These are phyloP conservation scores for Marcusenius ussheri DNA, from an alignment of 2,113 vertebrate genomes.

Conservation along the genomic window DNA sequence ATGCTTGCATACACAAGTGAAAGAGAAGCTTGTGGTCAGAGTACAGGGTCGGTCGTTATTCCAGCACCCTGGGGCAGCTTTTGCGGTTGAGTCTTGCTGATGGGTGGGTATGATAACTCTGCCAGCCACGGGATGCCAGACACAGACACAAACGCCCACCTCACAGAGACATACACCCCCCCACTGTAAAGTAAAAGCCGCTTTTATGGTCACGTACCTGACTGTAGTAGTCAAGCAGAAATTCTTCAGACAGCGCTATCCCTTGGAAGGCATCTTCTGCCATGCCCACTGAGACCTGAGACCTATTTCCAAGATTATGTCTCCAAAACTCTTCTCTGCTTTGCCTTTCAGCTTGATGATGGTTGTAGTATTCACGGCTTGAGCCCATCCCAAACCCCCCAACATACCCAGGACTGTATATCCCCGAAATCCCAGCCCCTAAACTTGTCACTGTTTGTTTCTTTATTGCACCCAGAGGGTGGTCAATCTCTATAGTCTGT, in stretches of 20 bases:
- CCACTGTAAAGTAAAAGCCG: not conserved
- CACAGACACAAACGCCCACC: not conserved
- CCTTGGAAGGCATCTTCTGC: not conserved
- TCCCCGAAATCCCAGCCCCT: not conserved
- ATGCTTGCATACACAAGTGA: not conserved
- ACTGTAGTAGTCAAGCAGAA: constrained; percentile 50
- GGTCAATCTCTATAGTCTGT: constrained; percentile 25
- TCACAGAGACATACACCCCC: not conserved
- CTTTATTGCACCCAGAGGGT: not conserved
- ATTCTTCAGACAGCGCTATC: constrained; percentile 45
- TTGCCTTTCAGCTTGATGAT: not conserved
- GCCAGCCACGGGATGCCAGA: not conserved
- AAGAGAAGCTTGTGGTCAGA: too few species aligned
- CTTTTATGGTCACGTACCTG: constrained; percentile 43
- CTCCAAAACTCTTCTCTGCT: not conserved
- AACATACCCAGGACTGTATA: not conserved
- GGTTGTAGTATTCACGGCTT: not conserved
- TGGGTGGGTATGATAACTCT: not conserved
- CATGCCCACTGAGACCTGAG: constrained; percentile 33
- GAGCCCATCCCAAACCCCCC: not conserved
- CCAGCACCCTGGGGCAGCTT: not conserved
- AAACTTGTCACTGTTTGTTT: not conserved
- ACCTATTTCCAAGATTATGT: not conserved
- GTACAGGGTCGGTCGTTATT: not conserved
- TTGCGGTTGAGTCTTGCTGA: not conserved